Base-by-base conservation (phyloP, 2,113 vertebrate species). In the Clinocottus analis region DNA sequence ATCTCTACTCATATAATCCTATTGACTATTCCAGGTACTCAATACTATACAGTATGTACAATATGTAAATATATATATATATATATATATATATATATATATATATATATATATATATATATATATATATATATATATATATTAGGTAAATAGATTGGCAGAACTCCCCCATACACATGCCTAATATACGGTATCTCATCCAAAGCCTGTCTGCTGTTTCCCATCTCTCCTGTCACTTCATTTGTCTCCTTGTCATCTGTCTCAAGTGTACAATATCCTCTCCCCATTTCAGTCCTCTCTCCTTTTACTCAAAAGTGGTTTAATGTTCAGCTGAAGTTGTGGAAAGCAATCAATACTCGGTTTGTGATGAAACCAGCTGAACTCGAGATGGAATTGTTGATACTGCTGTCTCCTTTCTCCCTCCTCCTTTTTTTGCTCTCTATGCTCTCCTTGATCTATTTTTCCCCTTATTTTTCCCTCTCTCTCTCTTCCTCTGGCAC, bases 401-500 rank as follows among this genome's bases (percentile, higher is more conserved):
- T 87, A 82, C 76, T 51, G 73, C 31, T 82, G 47, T 87, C 67
- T 79, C 64, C 72, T 74, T 66, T 45, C 56, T 77, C 66, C 55
- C 70, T 75, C 72, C 53, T 55, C 51, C n/a, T n/a, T 65, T 76
- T 84, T 79, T 67, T 41, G 47, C 43, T 72, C 60, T 79, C 72
- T 74, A 14, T 47, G 5, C 45, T 63, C 53, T 41, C 41, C 29
- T 73, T 58, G 64, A 41, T 65, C 31, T 53, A 64, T 47, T 75
- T 65, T 53, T 51, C 37, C 12, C 33, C 37, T 76, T 81, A 74
- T 84, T 83, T 72, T 89, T 80, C 82, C 72, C 86, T 47, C 76
- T 85, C 76, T 85, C 76, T 89, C 89, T 84, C 70, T 68, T 74
- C 77, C 69, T 85, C 87, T 90, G 91, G 91, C 92, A 93, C 90